Evolutionary conservation across 1,140 invertebrate genomes (phyloP).

Genomic region (Meloidogyne floridensis): DNA sequence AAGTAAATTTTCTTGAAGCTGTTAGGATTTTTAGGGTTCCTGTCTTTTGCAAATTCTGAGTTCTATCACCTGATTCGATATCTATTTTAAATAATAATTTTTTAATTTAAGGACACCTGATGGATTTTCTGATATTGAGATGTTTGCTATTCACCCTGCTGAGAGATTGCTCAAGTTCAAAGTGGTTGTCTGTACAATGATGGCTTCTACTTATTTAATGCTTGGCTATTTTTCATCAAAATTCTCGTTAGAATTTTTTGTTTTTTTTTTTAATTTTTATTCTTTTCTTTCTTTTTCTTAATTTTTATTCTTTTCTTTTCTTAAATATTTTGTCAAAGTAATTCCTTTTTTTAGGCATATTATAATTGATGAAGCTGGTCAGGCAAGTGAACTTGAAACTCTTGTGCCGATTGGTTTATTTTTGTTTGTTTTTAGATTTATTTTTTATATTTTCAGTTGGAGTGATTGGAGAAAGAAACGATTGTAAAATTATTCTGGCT

Average conservation of each 20-base stretch:
- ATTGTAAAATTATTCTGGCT: conserved; percentile 74
- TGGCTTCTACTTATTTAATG: conserved; percentile 37
- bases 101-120: conserved; percentile 19
- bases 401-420: conserved; percentile 40
- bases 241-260: conserved; percentile 25
- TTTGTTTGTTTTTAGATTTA: neutral
- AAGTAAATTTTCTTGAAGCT: conserved; percentile 28
- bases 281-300: conserved; percentile 19
- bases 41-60: too few relatives aligned
- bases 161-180: neutral
- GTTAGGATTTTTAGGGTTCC: neutral
- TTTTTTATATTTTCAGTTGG: conserved; percentile 21
- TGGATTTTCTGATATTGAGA: neutral
- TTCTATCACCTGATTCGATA: too few relatives aligned
- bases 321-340: neutral
- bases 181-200: conserved; percentile 42
- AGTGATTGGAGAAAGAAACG: conserved; percentile 20
- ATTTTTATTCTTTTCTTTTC: too few relatives aligned
- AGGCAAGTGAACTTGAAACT: conserved; percentile 38
- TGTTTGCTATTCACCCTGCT: conserved; percentile 28
- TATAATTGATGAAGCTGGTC: conserved; percentile 46
- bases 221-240: conserved; percentile 8
- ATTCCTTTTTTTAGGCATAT: conserved; percentile 41
- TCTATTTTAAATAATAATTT: neutral
- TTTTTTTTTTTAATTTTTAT: neutral